Evolutionary conservation across 1,140 invertebrate genomes (phyloP).

Genomic region (Eulimnadia texana): DNA sequence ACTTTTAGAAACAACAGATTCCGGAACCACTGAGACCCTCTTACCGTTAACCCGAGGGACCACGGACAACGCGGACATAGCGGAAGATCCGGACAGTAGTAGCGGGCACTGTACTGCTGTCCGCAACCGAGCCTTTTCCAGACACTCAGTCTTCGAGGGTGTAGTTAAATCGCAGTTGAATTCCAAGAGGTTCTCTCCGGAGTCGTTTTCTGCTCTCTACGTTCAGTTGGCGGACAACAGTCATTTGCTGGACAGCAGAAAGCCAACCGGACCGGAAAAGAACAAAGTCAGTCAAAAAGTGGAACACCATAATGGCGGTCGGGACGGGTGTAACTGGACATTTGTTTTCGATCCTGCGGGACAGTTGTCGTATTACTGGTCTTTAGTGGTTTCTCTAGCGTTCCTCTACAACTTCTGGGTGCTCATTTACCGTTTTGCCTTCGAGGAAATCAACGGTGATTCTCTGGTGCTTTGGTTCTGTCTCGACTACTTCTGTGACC

Average conservation of each 20-base stretch:
- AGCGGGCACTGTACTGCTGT: slow-evolving; percentile 10
- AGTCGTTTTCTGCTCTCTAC: slow-evolving; percentile 55
- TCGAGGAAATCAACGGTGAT: slow-evolving; percentile 56
- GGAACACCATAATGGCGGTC: slow-evolving; percentile 21
- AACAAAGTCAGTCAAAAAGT: slow-evolving; percentile 50
- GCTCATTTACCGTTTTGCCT: slow-evolving; percentile 95
- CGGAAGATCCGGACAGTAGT: neutral
- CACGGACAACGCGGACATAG: slow-evolving; percentile 22
- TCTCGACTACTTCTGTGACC: slow-evolving; percentile 90
- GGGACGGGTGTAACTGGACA: slow-evolving; percentile 55
- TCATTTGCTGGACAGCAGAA: slow-evolving; percentile 26
- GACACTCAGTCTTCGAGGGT: slow-evolving; percentile 45
- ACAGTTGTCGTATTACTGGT: slow-evolving; percentile 65
- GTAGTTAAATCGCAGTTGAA: slow-evolving; percentile 42
- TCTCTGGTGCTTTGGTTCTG: slow-evolving; percentile 89
- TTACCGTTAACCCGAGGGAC: slow-evolving; percentile 24
- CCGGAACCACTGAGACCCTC: slow-evolving; percentile 17
- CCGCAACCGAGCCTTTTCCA: slow-evolving; percentile 31
- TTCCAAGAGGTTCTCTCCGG: slow-evolving; percentile 44
- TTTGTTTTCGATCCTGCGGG: slow-evolving; percentile 64
- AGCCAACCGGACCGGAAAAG: slow-evolving; percentile 46
- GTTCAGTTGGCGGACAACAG: slow-evolving; percentile 37
- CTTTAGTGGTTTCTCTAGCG: slow-evolving; percentile 90
- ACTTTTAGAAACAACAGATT: slow-evolving; percentile 1
- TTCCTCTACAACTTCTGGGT: slow-evolving; percentile 99